Conservation (phyloP, 2,113 vertebrate genomes). For the Periophthalmodon schlosseri region DNA sequence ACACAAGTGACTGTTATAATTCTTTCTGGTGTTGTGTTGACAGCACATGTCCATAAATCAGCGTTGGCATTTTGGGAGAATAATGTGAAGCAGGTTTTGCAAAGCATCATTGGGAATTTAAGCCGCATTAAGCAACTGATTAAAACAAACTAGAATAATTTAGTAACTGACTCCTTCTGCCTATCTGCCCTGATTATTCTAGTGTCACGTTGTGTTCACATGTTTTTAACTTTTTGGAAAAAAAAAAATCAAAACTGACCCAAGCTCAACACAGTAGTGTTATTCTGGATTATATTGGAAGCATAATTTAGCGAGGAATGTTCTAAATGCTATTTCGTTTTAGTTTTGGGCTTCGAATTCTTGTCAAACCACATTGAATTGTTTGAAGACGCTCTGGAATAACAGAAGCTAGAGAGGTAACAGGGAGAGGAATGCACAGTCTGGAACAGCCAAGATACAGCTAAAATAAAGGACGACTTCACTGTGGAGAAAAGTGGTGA, state of each 20-base stretch:
- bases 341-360: slow-evolving; percentile 34
- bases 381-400: slow-evolving; percentile 31
- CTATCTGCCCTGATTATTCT: background rate
- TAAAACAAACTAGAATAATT: slow-evolving; percentile 7
- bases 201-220: background rate
- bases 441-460: background rate
- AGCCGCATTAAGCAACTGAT: background rate
- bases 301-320: slow-evolving; percentile 40
- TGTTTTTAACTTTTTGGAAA: background rate
- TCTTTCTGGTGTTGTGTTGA: background rate
- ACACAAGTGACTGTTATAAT: background rate
- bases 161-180: background rate
- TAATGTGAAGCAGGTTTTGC: slow-evolving; percentile 5
- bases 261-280: background rate
- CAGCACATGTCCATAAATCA: slow-evolving; percentile 1
- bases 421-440: slow-evolving; percentile 6
- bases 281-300: slow-evolving; percentile 4
- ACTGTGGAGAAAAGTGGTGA: slow-evolving; percentile 25
- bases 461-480: background rate
- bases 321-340: slow-evolving; percentile 41
- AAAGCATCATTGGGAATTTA: background rate
- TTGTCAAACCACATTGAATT: slow-evolving; percentile 37
- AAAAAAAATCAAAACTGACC: slow-evolving; percentile 1
- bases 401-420: slow-evolving; percentile 20
- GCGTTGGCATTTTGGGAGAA: background rate